Conservation (phyloP, 2,888 invertebrate genomes). For the Pristionchus entomophagus region DNA sequence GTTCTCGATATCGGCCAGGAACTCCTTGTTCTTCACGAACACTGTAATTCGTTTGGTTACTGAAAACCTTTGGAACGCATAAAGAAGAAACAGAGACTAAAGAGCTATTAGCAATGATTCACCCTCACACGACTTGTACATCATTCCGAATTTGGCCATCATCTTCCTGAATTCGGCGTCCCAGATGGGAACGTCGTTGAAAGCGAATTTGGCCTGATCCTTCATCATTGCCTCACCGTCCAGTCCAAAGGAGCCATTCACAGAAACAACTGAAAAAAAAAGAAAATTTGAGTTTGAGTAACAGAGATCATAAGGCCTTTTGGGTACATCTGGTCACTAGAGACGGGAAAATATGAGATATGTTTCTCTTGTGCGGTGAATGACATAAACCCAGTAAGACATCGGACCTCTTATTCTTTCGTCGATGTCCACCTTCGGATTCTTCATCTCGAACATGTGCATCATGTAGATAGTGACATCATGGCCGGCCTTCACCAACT, state of each 20-base stretch:
- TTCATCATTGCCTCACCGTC: slow-evolving; percentile 50
- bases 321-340: no score
- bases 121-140: slow-evolving; percentile 46
- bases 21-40: slow-evolving; percentile 55
- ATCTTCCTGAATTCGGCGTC: slow-evolving; percentile 28
- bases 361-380: no score
- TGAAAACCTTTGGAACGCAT: background rate
- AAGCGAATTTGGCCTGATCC: slow-evolving; percentile 56
- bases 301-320: no score
- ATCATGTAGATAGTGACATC: slow-evolving; percentile 63
- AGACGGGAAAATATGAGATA: no score
- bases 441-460: slow-evolving; percentile 45
- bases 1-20: slow-evolving; percentile 56
- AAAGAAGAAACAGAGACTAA: no score
- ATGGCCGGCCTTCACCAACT: slow-evolving; percentile 62
- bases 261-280: background rate
- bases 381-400: no score
- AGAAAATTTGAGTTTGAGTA: no score
- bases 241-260: slow-evolving; percentile 34
- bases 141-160: slow-evolving; percentile 51
- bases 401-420: slow-evolving; percentile 8
- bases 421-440: background rate
- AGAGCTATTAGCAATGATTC: no score
- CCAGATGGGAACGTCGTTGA: slow-evolving; percentile 50
- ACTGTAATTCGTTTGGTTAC: slow-evolving; percentile 46